Percentiles rank a stretch among this genome's conserved stretches.
Conservation (phyloP, 1,140 invertebrate species). For the Meloidogyne floridensis region DNA sequence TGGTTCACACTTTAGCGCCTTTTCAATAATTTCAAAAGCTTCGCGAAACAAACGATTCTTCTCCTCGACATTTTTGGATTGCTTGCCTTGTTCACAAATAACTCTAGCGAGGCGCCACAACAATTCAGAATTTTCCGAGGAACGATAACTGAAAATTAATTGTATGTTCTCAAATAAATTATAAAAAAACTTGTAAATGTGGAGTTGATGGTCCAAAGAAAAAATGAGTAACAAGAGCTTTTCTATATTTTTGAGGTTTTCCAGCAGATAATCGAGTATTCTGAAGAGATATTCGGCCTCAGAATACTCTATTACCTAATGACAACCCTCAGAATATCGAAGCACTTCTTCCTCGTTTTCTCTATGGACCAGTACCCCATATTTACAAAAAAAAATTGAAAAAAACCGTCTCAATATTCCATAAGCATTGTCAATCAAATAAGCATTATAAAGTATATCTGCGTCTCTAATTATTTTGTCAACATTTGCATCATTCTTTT, state of each 20-base stretch:
- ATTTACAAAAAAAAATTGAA: background rate
- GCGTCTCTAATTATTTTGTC: slow-evolving; percentile 52
- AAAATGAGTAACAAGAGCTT: too few relatives aligned
- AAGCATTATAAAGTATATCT: slow-evolving; percentile 61
- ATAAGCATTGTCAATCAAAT: slow-evolving; percentile 64
- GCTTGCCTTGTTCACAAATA: slow-evolving; percentile 60
- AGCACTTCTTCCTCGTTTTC: too few relatives aligned
- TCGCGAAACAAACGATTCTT: slow-evolving; percentile 54
- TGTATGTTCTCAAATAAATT: background rate
- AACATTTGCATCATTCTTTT: background rate
- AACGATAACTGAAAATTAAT: slow-evolving; percentile 47
- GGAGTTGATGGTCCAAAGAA: too few relatives aligned
- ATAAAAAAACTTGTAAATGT: too few relatives aligned
- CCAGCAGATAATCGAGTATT: too few relatives aligned
- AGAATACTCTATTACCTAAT: too few relatives aligned
- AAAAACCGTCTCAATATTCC: slow-evolving; percentile 55
- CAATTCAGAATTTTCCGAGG: slow-evolving; percentile 50
- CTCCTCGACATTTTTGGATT: slow-evolving; percentile 48
- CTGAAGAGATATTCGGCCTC: too few relatives aligned
- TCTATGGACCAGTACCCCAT: background rate
- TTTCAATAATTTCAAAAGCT: slow-evolving; percentile 54
- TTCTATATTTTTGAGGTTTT: too few relatives aligned
- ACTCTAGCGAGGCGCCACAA: slow-evolving; percentile 61
- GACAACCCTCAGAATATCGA: too few relatives aligned
- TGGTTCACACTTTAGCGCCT: slow-evolving; percentile 47